These are phyloP conservation scores for Dryomyza anilis DNA, from an alignment of 2,888 invertebrate genomes.

Conservation along the genomic window DNA sequence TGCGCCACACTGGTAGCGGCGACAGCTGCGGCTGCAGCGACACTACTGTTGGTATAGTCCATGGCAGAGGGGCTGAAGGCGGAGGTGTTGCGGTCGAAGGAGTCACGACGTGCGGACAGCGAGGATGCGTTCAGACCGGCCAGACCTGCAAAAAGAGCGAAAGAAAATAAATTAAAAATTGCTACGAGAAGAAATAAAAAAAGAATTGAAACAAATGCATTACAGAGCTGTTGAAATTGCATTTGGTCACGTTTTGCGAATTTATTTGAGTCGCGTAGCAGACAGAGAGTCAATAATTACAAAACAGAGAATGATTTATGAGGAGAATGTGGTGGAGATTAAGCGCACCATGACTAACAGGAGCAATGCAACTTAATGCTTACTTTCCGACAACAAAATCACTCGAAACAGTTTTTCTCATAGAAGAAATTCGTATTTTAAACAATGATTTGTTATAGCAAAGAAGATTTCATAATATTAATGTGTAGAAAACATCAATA, in stretches of 20 bases:
- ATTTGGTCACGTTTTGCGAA: conserved; percentile 26
- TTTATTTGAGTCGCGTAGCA: conserved; percentile 17
- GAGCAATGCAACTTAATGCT: no score
- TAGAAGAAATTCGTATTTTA: no score
- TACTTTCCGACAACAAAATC: no score
- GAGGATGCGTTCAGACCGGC: conserved; percentile 68
- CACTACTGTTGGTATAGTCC: conserved; percentile 64
- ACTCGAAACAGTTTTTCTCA: no score
- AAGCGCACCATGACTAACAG: no score
- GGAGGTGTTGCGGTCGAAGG: conserved; percentile 77
- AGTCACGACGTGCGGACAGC: conserved; percentile 75
- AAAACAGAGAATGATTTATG: no score
- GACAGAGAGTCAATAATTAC: background rate
- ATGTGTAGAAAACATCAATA: no score
- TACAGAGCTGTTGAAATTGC: conserved; percentile 11
- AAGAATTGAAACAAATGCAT: no score
- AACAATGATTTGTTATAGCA: no score
- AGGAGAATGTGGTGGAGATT: no score
- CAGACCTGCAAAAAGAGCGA: conserved; percentile 61
- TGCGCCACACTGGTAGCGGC: conserved; percentile 51
- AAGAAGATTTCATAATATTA: no score
- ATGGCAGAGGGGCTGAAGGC: conserved; percentile 78
- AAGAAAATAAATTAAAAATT: conserved; percentile 28
- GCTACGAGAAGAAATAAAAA: conserved; percentile 7
- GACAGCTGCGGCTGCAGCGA: conserved; percentile 57